Percentiles rank a stretch among this genome's conserved stretches.
phyloP scores from a whole-genome alignment of 2,797 vertebrate genomes.

The Myotis findleyi region DNA sequence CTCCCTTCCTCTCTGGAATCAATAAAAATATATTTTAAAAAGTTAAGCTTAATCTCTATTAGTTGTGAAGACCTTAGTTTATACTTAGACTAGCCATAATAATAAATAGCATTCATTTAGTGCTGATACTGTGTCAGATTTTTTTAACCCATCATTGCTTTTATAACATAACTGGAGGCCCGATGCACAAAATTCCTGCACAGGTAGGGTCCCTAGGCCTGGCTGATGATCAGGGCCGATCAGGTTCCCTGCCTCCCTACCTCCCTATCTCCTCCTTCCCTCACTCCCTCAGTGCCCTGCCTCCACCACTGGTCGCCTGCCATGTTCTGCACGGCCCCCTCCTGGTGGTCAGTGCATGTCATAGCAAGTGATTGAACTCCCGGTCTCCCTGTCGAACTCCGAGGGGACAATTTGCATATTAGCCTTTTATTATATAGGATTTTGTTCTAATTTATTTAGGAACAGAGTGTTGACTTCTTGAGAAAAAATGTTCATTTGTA shows the following conservation, averaged over 20 bases:
- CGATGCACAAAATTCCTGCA: too few relatives aligned
- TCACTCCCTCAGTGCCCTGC: too few relatives aligned
- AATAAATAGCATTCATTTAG: constrained; percentile 8
- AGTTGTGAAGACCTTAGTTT: neutral
- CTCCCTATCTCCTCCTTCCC: too few relatives aligned
- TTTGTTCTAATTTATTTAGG: neutral
- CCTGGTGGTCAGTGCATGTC: too few relatives aligned
- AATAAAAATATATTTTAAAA: neutral
- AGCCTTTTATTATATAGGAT: too few relatives aligned
- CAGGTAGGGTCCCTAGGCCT: too few relatives aligned
- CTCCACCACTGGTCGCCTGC: rapidly evolving
- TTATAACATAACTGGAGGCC: neutral
- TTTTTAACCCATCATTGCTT: neutral
- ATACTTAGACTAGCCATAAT: neutral
- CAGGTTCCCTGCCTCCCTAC: too few relatives aligned
- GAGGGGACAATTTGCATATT: too few relatives aligned
- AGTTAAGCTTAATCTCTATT: neutral
- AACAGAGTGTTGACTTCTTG: neutral
- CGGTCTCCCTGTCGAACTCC: rapidly evolving
- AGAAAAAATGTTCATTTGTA: constrained; percentile 23
- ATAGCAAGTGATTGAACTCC: too few relatives aligned
- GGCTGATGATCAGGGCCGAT: too few relatives aligned
- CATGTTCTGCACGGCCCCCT: too few relatives aligned
- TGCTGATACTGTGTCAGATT: neutral
- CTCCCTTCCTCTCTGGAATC: too few relatives aligned